These are phyloP conservation scores for Caerostris darwini DNA, from an alignment of 1,140 invertebrate species.

Conservation along the genomic window DNA sequence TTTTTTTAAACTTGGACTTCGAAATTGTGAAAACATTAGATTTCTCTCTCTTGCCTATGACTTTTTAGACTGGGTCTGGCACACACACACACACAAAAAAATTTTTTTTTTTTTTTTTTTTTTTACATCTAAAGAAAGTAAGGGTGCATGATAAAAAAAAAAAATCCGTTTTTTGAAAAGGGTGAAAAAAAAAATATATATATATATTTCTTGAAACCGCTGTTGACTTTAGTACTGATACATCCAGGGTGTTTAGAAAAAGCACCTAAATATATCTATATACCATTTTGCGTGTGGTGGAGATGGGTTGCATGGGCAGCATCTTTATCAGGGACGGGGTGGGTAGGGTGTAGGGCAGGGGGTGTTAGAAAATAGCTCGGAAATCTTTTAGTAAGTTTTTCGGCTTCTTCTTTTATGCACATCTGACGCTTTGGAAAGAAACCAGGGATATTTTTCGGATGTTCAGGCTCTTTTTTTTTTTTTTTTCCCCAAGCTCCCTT, in stretches of 20 bases:
- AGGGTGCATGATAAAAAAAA: background rate
- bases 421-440: constrained; percentile 38
- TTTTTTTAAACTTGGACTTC: background rate
- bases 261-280: constrained; percentile 50
- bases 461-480: constrained; percentile 1
- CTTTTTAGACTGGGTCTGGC: background rate
- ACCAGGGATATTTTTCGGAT: constrained; percentile 45
- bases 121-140: background rate
- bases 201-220: background rate
- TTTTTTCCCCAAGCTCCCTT: background rate
- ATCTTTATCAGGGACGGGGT: background rate
- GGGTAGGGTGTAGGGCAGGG: too few relatives aligned
- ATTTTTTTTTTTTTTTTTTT: too few relatives aligned
- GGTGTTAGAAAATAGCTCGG: constrained; percentile 1
- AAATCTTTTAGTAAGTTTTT: constrained; percentile 48
- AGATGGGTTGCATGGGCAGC: background rate
- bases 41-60: background rate
- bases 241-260: constrained; percentile 28
- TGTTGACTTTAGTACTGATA: constrained; percentile 52
- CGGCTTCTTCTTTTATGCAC: background rate
- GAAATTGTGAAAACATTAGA: constrained; percentile 33
- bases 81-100: too few relatives aligned
- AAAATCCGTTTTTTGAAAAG: background rate
- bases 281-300: too few relatives aligned
- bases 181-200: background rate